phyloP scores from a whole-genome alignment of 2,797 vertebrate species.

The Pseudochirops corinnae region DNA sequence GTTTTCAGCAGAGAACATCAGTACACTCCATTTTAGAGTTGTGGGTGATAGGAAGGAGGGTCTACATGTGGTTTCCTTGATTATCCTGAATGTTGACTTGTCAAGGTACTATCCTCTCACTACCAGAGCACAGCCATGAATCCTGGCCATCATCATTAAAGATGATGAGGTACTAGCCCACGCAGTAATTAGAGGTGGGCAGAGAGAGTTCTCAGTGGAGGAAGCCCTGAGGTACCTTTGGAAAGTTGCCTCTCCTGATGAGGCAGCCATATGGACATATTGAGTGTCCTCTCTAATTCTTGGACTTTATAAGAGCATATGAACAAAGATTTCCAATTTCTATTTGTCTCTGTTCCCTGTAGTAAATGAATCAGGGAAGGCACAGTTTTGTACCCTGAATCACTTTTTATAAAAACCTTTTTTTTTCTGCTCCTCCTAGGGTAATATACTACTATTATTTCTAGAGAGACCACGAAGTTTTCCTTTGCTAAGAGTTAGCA shows the following conservation, averaged over 20 bases:
- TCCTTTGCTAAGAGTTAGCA: too few relatives aligned
- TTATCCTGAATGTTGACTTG: too few relatives aligned
- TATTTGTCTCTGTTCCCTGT: background rate
- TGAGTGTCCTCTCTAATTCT: background rate
- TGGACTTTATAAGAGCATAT: background rate
- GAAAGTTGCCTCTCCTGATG: background rate
- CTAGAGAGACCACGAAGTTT: too few relatives aligned
- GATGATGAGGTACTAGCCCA: too few relatives aligned
- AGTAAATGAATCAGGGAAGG: background rate
- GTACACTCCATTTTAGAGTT: too few relatives aligned
- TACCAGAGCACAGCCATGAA: too few relatives aligned
- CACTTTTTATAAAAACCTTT: background rate
- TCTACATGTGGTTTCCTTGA: too few relatives aligned
- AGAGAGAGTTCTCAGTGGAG: background rate
- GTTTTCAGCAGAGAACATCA: too few relatives aligned
- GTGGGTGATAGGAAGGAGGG: too few relatives aligned
- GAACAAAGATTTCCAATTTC: background rate
- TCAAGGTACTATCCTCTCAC: too few relatives aligned
- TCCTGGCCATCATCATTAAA: too few relatives aligned
- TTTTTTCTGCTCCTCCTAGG: background rate
- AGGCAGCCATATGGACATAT: background rate
- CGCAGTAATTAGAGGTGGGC: background rate
- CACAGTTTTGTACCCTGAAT: background rate
- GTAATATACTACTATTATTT: constrained; percentile 15
- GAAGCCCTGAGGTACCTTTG: background rate